Base-by-base conservation (phyloP, 2,113 vertebrate genomes). In the Psilopsiagon aurifrons region DNA sequence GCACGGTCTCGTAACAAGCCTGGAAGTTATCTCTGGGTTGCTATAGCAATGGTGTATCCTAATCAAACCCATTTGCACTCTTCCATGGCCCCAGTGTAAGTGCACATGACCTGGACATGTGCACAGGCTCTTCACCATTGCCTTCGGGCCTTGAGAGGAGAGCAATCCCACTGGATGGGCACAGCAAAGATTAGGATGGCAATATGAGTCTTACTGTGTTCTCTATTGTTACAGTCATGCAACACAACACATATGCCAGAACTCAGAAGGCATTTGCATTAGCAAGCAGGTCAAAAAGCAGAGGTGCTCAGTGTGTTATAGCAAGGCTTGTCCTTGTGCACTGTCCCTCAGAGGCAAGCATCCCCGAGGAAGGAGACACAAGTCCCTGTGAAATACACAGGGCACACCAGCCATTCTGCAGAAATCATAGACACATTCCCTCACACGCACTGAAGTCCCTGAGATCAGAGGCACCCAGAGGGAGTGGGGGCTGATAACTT, bases 161-260 rank as follows among this genome's bases (percentile, higher is more conserved):
- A 13, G 9, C 25, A 71, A 16, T 5, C 3, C 16, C 16, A 9
- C 39, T 28, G 69, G 7, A 13, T 63, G 51, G 19, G 11, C 2
- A 6, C 28, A 67, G 55, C 20, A 44, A 46, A 84, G 8, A 12
- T 68, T 70, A 12, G 3, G 11, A 44, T 13, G 18, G 35, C 73
- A 75, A 29, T 52, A 33, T 4, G 27, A 71, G 17, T 46, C 47
- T 33, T 19, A 1, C 0, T 0, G 3, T 33, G 18, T 37, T 79
- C 33, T 57, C 70, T 76, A 18, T 41, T 16, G 1, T 64, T 66
- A 37, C 4, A 68, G 19, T 28, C 2, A 1, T 23, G 20, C 8
- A 57, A 52, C 19, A 16, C 8, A 67, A 37, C 12, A 7, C 0
- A 0, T 11, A 19, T 5, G 11, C 37, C 57, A 31, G 7, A 17